Evolutionary conservation across 2,113 vertebrate species (phyloP), one percentile per base, ranked within the genome.

Genomic region (Eretmochelys imbricata): DNA sequence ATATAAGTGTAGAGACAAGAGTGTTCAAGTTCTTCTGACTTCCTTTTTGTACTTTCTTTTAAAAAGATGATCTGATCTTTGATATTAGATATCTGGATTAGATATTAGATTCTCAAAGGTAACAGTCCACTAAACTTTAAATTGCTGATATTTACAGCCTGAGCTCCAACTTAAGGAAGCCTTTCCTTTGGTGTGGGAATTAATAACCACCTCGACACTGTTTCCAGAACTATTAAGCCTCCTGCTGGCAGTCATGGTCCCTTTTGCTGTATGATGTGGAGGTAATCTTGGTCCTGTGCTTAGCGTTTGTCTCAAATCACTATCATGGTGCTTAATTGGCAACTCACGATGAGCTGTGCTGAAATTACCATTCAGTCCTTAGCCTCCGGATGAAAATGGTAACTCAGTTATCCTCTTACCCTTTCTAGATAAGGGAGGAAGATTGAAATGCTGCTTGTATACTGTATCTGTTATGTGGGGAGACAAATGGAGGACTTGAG

Each of bases 241-340:
- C 93, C 84, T n/a, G 48, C 92, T 96, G 88, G 55, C 76, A 42
- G 78, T 92, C 95, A 81, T 92, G 54, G 24, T 13, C 0, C 0
- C 65, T 78, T 94, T 10, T 55, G 49, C 81, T 1, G 3, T 69
- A 49, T 84, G 50, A 59, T 79, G 57, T 7, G 62, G 75, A 83
- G 93, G 42, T 46, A 81, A 75, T 91, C 62, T 88, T 91, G 84
- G 38, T 29, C 54, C 78, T 89, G 93, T 53, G 81, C 91, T 83
- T 93, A 53, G 25, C 84, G 27, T 29, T 59, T 25, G 51, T 59
- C 57, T 59, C 57, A 35, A 76, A 76, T 82, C 48, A 38, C 17
- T 14, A n/a, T 1, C 12, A 2, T 80, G 51, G 72, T 72, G 92
- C 53, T 53, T 88, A 17, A 84, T 59, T 51, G 10, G 84, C 46